Conservation (phyloP, 2,113 vertebrate genomes). For the Mohoua ochrocephala region DNA sequence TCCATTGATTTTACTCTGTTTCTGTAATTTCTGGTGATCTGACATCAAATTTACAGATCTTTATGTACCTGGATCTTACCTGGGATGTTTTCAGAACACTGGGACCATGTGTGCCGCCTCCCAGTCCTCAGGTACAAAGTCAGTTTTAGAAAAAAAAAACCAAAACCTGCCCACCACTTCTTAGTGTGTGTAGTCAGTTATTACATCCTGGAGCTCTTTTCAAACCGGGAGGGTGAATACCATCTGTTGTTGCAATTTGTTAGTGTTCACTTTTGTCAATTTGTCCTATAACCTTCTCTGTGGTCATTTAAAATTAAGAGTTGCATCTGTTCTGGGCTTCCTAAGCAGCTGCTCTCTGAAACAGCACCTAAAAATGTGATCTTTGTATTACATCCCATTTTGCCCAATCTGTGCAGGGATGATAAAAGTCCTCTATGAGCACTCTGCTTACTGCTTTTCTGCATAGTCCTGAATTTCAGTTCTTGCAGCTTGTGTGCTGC, state of each 20-base stretch:
- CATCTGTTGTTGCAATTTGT: constrained; percentile 36
- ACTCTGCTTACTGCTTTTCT: not conserved
- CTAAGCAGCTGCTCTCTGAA: not conserved
- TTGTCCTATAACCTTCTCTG: constrained; percentile 8
- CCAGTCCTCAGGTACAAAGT: not conserved
- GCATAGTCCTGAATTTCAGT: not conserved
- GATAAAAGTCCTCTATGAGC: not conserved
- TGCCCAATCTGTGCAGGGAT: not conserved
- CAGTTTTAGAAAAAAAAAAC: not conserved
- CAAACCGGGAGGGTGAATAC: not conserved
- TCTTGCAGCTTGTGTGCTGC: not conserved
- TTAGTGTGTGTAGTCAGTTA: not conserved
- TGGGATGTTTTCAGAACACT: not conserved
- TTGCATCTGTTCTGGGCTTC: constrained; percentile 9
- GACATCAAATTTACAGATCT: not conserved
- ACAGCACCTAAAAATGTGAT: not conserved
- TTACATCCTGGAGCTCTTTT: not conserved
- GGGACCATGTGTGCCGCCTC: not conserved
- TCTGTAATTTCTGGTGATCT: not conserved
- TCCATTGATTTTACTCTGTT: not conserved
- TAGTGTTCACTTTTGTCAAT: not conserved
- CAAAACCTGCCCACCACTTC: not conserved
- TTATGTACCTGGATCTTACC: not conserved
- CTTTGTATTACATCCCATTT: not conserved
- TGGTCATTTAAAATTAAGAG: constrained; percentile 41